Evolutionary conservation across 2,888 invertebrate species (phyloP), one percentile per base, ranked within the genome.

Genomic region (Ectobius pallidus): DNA sequence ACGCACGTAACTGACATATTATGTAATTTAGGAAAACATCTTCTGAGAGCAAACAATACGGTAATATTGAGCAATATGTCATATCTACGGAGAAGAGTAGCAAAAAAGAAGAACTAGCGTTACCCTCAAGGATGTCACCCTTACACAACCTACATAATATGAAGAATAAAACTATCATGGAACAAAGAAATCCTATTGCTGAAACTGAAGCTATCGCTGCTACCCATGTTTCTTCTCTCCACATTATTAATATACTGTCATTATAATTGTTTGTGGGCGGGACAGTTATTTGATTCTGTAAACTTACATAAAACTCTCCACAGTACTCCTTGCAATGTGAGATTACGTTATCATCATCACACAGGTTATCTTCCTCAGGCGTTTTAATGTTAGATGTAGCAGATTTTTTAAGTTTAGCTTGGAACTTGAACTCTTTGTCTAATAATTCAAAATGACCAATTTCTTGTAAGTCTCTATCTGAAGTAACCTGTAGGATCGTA

Each of bases 121-220:
- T 90, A 4, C 91, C 91, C 79, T 92, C 91, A 27, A 91, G 85
- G 14, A 89, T 86, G 76, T 90, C 88, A 58, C 87, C 87, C 77
- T 87, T 85, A 75, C 89, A 89, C 63, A 91, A 86, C 39, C 91
- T 85, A 55, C 89, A 85, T 46, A 89, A 82, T 63, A 92, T 86
- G 78, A 92, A 92, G 65, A 88, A 85, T 32, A 89, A 83, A 58
- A 91, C 87, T 9, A 90, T 87, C 68, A 91, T 78, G 77, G 90
- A 89, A 58, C 90, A 87, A 1, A 91, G 81, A 27, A 88, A 85
- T 0, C 91, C 91, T 20, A 91, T 84, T 32, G 87, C 86, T n/a
- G 90, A 87, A 3, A 92, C 85, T 0, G 92, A 89, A 74, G 90
- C 80, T 69, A 89, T 87, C 16, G 89, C 87, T 34, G 88, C 87